Base-by-base conservation (phyloP, 2,113 vertebrate species). In the Bungarus multicinctus region DNA sequence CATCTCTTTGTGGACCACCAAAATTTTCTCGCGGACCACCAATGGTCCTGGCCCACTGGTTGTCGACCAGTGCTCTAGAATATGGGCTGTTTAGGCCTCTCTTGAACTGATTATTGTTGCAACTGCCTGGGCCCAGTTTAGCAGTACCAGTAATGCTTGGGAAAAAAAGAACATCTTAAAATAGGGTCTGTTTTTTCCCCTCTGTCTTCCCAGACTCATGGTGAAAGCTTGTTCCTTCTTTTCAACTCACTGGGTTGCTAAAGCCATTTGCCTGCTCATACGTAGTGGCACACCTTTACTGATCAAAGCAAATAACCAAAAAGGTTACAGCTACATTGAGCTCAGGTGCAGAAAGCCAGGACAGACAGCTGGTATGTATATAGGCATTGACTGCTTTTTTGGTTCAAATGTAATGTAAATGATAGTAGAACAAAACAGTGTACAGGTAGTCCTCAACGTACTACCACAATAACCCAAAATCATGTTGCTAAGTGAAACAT, bases 211-310 rank as follows among this genome's bases (percentile, higher is more conserved):
- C 95, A 98, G 97, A 92, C 92, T 98, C 52, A 95, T 96, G 87
- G 97, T 98, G 89, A 98, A 96, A 95, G 93, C 94, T 90, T 98
- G 98, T 89, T 97, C 97, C n/a, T 96, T 97, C 90, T 98, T 95
- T 91, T 94, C 95, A 45, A 94, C 93, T 0, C 93, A 97, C 94
- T 97, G 97, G 97, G 96, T 97, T 57, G 97, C 97, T 57, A 98
- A 97, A 88, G 93, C 81, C 4, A 96, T 94, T 45, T 97, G 97
- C 86, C 91, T 98, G 89, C 94, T 97, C 3, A 60, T 94, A 23
- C 94, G 94, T 89, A 96, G 96, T 0, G 95, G 96, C 43, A 97
- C 93, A 93, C 94, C 96, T n/a, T 86, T 98, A 91, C 93, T 98
- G 85, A 91, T 97, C 60, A 97, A 96, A 95, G 95, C 97, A 91